Evolutionary conservation across 2,888 invertebrate genomes (phyloP).

Genomic region (Macrophya alboannulata): DNA sequence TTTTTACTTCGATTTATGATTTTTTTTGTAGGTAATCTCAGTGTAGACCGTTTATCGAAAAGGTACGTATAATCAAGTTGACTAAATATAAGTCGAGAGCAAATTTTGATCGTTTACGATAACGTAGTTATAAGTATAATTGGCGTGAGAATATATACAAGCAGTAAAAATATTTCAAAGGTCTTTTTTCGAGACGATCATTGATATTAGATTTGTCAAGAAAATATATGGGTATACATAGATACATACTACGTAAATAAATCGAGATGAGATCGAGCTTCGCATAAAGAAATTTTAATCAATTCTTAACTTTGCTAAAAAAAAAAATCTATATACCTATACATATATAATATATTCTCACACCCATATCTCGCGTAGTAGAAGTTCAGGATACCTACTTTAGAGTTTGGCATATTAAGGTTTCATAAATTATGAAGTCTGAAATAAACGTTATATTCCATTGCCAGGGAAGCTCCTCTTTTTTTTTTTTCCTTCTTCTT

Average conservation of each 20-base stretch:
- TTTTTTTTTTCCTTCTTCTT: neutral
- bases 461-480: neutral
- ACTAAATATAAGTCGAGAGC: neutral
- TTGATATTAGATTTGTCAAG: neutral
- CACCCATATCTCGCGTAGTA: neutral
- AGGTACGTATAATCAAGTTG: neutral
- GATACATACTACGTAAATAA: neutral
- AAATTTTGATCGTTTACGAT: too few species aligned
- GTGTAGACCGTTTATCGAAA: neutral
- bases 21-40: neutral
- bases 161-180: neutral
- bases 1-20: too few species aligned
- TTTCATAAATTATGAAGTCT: constrained; percentile 32
- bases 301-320: constrained; percentile 27
- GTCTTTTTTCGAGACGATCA: neutral
- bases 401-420: constrained; percentile 19
- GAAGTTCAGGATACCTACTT: constrained; percentile 12
- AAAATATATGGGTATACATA: neutral
- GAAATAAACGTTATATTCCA: neutral
- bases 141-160: neutral
- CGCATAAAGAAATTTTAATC: constrained; percentile 3
- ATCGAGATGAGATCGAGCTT: neutral
- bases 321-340: too few species aligned
- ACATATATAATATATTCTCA: neutral
- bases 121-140: too few species aligned